Evolutionary conservation across 2,797 vertebrate species (phyloP).

Genomic region (Poeciliopsis paucimaculata): DNA sequence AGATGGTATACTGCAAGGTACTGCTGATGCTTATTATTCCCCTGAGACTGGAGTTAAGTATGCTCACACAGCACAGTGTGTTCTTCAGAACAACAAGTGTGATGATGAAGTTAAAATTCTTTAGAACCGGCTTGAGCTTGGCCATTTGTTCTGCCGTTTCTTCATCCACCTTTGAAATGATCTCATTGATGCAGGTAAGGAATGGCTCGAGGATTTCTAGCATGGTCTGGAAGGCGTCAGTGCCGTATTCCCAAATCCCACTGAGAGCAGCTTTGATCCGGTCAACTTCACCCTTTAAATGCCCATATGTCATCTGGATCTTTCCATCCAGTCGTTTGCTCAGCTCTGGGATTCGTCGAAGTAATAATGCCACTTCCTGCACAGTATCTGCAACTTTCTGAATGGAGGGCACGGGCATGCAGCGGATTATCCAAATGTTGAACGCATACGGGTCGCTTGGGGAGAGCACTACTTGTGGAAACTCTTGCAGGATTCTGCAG

Average conservation of each 20-base stretch:
- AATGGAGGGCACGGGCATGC: conserved; percentile 88
- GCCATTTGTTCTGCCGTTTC: conserved; percentile 84
- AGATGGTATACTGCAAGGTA: conserved; percentile 92
- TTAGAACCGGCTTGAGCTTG: conserved; percentile 87
- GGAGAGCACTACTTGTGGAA: conserved; percentile 91
- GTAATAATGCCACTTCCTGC: conserved; percentile 87
- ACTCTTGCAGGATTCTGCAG: conserved; percentile 90
- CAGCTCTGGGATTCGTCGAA: conserved; percentile 86
- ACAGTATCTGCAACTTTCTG: conserved; percentile 88
- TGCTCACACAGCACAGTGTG: conserved; percentile 94
- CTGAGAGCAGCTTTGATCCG: conserved; percentile 86
- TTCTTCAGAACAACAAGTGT: conserved; percentile 94
- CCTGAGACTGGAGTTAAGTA: conserved; percentile 96
- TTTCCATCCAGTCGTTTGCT: conserved; percentile 86
- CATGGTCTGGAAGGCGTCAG: conserved; percentile 92
- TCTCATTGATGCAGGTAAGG: conserved; percentile 89
- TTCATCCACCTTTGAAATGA: conserved; percentile 85
- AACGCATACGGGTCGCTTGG: conserved; percentile 95
- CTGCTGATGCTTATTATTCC: conserved; percentile 92
- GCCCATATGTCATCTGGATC: conserved; percentile 87
- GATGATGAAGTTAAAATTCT: conserved; percentile 95
- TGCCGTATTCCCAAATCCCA: conserved; percentile 90
- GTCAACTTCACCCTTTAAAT: conserved; percentile 86
- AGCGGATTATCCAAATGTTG: conserved; percentile 95
- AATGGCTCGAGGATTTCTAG: conserved; percentile 92